These are phyloP conservation scores for Characodon lateralis DNA, from an alignment of 2,797 vertebrate genomes.

Conservation along the genomic window DNA sequence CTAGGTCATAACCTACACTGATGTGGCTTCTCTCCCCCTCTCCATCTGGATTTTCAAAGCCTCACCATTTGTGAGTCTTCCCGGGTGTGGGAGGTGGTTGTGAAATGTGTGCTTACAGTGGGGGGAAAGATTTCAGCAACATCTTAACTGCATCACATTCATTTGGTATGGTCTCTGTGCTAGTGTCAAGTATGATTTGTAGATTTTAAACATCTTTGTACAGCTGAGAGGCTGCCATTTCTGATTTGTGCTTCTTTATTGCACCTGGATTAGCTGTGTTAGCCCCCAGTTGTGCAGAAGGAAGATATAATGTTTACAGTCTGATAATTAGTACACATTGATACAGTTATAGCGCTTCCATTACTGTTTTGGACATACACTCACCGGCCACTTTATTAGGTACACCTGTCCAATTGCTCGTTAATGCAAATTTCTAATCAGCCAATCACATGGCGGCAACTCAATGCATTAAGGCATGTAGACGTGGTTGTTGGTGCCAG, in stretches of 20 bases:
- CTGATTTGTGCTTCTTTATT: constrained; percentile 16
- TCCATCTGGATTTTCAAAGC: constrained; percentile 61
- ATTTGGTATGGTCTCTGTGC: constrained; percentile 26
- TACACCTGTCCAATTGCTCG: too few species aligned
- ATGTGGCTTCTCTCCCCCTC: constrained; percentile 44
- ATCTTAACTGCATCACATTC: constrained; percentile 31
- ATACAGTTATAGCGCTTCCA: constrained; percentile 3
- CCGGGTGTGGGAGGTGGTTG: constrained; percentile 43
- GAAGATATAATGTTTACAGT: constrained; percentile 21
- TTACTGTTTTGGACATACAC: background rate
- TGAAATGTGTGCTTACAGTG: constrained; percentile 27
- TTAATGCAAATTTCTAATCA: too few species aligned
- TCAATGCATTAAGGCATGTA: too few species aligned
- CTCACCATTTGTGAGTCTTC: constrained; percentile 43
- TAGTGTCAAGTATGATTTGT: constrained; percentile 12
- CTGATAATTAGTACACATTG: background rate
- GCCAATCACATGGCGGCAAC: too few species aligned
- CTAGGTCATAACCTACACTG: constrained; percentile 61
- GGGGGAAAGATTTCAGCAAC: constrained; percentile 36
- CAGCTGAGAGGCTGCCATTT: constrained; percentile 13
- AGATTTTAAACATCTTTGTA: constrained; percentile 20
- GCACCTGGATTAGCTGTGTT: constrained; percentile 19
- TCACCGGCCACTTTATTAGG: too few species aligned
- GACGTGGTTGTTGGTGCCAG: too few species aligned
- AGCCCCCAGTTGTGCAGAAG: constrained; percentile 16